These are phyloP conservation scores for Acipenser transmontanus DNA, from an alignment of 2,797 vertebrate species.

Conservation along the genomic window DNA sequence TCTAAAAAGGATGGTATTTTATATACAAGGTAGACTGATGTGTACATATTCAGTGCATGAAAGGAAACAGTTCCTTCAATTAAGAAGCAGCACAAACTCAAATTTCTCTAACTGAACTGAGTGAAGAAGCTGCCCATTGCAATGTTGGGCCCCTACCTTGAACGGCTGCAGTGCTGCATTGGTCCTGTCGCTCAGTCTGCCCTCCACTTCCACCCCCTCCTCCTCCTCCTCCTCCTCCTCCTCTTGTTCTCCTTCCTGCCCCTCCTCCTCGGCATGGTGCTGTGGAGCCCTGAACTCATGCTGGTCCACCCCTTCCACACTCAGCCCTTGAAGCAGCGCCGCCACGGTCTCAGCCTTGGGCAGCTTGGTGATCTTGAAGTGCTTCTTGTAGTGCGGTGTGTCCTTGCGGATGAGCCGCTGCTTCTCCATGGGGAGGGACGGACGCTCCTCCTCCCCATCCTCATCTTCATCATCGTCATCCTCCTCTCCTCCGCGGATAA, in stretches of 20 bases:
- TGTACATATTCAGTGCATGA: no score
- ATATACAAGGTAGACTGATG: no score
- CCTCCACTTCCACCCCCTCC: constrained; percentile 38
- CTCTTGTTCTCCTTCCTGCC: constrained; percentile 33
- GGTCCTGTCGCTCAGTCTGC: constrained; percentile 48
- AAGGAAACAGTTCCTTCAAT: no score
- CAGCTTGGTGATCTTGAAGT: constrained; percentile 92
- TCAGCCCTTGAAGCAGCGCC: constrained; percentile 81
- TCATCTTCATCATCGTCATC: constrained; percentile 54
- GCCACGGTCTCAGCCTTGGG: constrained; percentile 88
- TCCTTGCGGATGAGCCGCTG: constrained; percentile 95
- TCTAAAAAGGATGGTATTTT: no score
- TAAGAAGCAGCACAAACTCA: constrained; percentile 1
- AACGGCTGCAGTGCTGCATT: constrained; percentile 63
- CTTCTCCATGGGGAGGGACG: constrained; percentile 55
- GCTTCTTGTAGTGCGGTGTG: constrained; percentile 97
- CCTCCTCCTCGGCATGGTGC: constrained; percentile 32
- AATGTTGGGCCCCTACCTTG: constrained; percentile 70
- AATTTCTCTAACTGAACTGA: constrained; percentile 36
- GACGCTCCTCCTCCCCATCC: constrained; percentile 34
- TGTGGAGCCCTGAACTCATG: constrained; percentile 8
- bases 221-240: constrained; percentile 39
- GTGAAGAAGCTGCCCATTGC: neutral
- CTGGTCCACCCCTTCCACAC: constrained; percentile 40
- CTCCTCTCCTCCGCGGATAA: constrained; percentile 66